A percentile compares a stretch with the other conserved stretches of the same genome.
phyloP scores from a whole-genome alignment of 2,113 vertebrate species.

The Nothocercus julius region DNA sequence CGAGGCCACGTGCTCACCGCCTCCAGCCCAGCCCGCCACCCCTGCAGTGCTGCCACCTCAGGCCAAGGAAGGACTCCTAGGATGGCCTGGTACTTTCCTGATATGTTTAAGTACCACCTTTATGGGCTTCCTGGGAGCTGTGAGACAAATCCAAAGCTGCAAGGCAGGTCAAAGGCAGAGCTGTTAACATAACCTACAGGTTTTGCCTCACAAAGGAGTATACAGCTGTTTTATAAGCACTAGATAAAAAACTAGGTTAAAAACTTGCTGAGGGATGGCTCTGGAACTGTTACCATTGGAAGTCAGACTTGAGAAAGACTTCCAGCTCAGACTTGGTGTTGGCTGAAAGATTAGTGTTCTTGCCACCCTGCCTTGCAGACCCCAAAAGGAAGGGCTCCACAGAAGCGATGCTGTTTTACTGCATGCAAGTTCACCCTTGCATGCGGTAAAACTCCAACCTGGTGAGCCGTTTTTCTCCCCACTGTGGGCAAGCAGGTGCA shows the following conservation, averaged over 20 bases:
- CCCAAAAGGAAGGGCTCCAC: neutral
- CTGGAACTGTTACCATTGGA: neutral
- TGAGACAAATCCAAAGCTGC: neutral
- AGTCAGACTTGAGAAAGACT: neutral
- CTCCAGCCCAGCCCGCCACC: neutral
- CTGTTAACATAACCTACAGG: neutral
- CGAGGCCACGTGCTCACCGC: neutral
- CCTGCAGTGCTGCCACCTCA: neutral
- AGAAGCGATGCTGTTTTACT: neutral
- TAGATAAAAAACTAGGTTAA: neutral
- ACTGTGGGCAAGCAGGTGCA: neutral
- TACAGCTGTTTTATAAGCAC: neutral
- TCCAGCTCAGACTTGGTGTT: neutral
- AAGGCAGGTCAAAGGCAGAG: neutral
- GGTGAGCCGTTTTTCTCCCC: neutral
- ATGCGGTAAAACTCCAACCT: neutral
- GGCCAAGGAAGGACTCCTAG: neutral
- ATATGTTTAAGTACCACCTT: neutral
- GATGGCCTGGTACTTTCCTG: neutral
- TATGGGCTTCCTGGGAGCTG: neutral
- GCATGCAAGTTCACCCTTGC: accelerated
- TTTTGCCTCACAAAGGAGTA: neutral
- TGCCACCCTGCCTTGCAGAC: neutral
- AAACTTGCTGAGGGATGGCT: neutral
- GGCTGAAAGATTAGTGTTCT: neutral